phyloP scores from a whole-genome alignment of 2,113 vertebrate species.

The Calidris pugnax region DNA sequence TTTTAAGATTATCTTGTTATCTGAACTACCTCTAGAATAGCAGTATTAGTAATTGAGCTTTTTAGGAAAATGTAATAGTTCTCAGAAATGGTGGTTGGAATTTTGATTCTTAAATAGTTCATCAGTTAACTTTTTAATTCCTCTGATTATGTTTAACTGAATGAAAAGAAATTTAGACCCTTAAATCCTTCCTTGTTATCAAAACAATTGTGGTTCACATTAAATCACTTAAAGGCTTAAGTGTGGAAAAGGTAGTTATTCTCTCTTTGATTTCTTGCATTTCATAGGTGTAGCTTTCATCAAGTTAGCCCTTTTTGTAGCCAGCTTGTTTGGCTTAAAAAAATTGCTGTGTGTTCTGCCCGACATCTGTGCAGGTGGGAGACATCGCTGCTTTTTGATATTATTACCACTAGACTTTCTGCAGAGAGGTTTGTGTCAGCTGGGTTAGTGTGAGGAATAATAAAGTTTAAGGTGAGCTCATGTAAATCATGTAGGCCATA shows the following conservation, averaged over 20 bases:
- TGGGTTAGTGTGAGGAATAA: neutral
- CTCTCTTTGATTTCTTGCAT: neutral
- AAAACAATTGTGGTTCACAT: neutral
- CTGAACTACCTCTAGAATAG: neutral
- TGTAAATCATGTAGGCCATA: neutral
- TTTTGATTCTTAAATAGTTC: neutral
- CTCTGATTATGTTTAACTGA: neutral
- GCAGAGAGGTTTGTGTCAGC: neutral
- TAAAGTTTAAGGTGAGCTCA: neutral
- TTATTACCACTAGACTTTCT: neutral
- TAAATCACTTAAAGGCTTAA: neutral
- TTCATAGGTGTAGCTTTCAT: neutral
- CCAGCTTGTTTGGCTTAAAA: neutral
- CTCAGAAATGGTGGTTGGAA: neutral
- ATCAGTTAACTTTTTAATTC: neutral
- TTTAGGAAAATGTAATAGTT: neutral
- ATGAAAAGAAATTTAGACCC: neutral
- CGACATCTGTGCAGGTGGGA: neutral
- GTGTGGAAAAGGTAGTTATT: neutral
- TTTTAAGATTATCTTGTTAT: neutral
- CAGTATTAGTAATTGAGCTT: neutral
- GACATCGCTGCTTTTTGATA: neutral
- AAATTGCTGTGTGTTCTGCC: neutral
- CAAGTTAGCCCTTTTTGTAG: neutral
- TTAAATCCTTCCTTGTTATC: neutral